Evolutionary conservation across 2,113 vertebrate species (phyloP).

Genomic region (Rhombomys opimus): DNA sequence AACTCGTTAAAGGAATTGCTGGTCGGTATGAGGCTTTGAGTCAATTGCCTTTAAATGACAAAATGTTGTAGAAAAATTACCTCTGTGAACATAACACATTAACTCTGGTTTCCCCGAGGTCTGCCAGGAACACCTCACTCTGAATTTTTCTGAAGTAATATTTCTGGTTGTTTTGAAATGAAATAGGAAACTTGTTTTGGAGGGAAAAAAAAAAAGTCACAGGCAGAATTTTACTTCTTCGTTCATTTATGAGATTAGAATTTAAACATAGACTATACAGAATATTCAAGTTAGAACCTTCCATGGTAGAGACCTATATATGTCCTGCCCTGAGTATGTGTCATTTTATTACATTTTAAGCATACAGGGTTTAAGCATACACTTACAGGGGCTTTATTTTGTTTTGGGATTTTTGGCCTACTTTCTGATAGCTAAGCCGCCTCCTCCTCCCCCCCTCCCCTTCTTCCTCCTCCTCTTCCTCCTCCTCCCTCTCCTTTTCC

Average conservation of each 20-base stretch:
- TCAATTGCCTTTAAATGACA: not conserved
- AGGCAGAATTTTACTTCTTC: constrained; percentile 36
- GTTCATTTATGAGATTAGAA: not conserved
- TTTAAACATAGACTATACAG: not conserved
- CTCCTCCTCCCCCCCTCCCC: too few species aligned
- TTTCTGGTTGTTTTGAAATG: constrained; percentile 40
- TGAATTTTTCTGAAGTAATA: not conserved
- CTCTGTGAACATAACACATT: not conserved
- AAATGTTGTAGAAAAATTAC: not conserved
- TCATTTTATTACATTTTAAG: not conserved
- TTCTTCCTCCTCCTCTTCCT: too few species aligned
- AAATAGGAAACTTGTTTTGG: constrained; percentile 34
- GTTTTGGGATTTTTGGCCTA: not conserved
- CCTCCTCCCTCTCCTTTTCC: not conserved
- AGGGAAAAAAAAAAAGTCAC: not conserved
- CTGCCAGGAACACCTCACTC: not conserved
- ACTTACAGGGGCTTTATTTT: not conserved
- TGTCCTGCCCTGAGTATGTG: not conserved
- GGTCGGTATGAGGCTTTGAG: not conserved
- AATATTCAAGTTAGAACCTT: not conserved
- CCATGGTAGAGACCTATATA: not conserved
- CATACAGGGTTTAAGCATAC: not conserved
- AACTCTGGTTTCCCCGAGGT: too few species aligned
- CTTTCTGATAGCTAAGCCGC: not conserved
- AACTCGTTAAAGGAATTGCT: not conserved